A percentile compares a stretch with the other conserved stretches of the same genome.
These are phyloP conservation scores for Syndactyla subalaris DNA, from an alignment of 2,797 vertebrate species.

Conservation along the genomic window DNA sequence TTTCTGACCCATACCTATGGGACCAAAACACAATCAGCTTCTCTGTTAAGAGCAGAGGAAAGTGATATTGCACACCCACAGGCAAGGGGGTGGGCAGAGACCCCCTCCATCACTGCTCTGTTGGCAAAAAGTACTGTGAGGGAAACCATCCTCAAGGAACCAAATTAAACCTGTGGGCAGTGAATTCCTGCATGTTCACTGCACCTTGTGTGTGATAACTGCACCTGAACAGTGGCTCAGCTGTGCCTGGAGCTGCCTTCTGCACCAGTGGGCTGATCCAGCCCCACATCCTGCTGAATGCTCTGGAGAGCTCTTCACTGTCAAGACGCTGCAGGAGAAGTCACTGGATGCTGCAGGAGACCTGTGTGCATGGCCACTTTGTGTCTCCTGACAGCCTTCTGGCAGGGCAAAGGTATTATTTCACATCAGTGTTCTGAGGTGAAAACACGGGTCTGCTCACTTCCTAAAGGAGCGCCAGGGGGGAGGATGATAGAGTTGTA, in stretches of 20 bases:
- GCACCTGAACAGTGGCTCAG: background rate
- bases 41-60: background rate
- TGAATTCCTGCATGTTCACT: background rate
- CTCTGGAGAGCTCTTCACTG: background rate
- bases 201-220: fast-evolving
- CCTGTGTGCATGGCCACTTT: fast-evolving
- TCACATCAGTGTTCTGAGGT: background rate
- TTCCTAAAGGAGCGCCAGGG: background rate
- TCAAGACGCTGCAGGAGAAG: background rate
- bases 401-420: background rate
- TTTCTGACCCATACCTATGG: background rate
- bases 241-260: background rate
- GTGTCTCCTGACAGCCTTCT: background rate
- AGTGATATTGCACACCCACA: background rate
- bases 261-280: fast-evolving
- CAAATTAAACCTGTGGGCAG: background rate
- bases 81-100: background rate
- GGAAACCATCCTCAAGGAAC: background rate
- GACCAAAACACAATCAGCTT: background rate
- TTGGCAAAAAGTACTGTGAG: background rate
- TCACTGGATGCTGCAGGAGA: background rate
- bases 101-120: background rate
- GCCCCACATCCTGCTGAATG: background rate
- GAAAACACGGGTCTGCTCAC: background rate
- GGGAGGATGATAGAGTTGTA: background rate